These are phyloP conservation scores for Odontamblyopus rebecca DNA, from an alignment of 2,797 vertebrate species.

Conservation along the genomic window DNA sequence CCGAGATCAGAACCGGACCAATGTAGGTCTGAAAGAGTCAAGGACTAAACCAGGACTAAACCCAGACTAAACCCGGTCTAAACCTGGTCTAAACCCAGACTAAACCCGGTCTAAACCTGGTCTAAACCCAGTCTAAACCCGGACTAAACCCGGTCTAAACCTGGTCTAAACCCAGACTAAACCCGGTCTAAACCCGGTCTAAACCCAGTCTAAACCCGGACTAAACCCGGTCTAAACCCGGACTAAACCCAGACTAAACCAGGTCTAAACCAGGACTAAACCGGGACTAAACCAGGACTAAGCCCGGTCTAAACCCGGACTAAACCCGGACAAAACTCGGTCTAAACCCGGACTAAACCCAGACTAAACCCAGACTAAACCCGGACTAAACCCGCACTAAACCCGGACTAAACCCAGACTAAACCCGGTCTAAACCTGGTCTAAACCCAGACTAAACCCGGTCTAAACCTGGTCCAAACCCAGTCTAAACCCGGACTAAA, in stretches of 20 bases:
- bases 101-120: too few relatives aligned
- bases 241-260: neutral
- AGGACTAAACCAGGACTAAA: neutral
- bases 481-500: neutral
- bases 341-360: neutral
- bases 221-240: neutral
- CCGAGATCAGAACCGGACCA: slow-evolving; percentile 94
- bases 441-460: neutral
- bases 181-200: neutral
- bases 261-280: neutral
- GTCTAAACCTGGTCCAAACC: neutral
- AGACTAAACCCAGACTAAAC: neutral
- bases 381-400: neutral
- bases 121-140: too few relatives aligned
- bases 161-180: neutral
- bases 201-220: neutral
- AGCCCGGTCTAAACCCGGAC: neutral
- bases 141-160: too few relatives aligned
- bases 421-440: too few relatives aligned
- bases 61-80: too few relatives aligned
- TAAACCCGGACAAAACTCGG: neutral
- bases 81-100: too few relatives aligned
- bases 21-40: slow-evolving; percentile 89
- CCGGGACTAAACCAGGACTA: neutral
- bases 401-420: neutral